phyloP scores from a whole-genome alignment of 2,888 invertebrate species.

The Ommatoiulus sabulosus region DNA sequence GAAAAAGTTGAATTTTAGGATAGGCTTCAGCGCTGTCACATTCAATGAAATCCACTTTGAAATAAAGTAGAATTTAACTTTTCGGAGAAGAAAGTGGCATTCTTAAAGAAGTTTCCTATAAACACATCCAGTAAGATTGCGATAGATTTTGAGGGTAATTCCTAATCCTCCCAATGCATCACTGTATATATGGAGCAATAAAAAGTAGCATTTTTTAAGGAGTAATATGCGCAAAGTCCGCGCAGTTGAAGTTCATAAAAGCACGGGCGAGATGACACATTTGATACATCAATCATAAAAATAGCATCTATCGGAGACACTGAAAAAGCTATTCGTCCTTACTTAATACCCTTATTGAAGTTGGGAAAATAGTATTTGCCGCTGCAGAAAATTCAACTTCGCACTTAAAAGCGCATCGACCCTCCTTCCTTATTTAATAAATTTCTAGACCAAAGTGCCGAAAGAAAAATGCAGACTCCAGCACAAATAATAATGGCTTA shows the following conservation, averaged over 20 bases:
- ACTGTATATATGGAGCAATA: not conserved
- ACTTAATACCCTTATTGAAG: conserved; percentile 25
- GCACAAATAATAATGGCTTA: conserved; percentile 43
- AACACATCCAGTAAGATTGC: not conserved
- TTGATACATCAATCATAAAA: conserved; percentile 30
- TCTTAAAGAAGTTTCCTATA: not conserved
- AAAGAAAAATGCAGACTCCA: not conserved
- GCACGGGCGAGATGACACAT: conserved; percentile 2
- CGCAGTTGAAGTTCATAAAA: not conserved
- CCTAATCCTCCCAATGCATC: conserved; percentile 22
- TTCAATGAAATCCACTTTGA: conserved; percentile 17
- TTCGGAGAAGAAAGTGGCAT: conserved; percentile 9
- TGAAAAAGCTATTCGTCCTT: conserved; percentile 36
- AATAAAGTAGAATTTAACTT: conserved; percentile 30
- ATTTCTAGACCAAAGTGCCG: not conserved
- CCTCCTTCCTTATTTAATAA: conserved; percentile 43
- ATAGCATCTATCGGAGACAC: conserved; percentile 39
- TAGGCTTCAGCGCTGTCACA: not conserved
- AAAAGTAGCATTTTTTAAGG: not conserved
- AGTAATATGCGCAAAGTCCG: not conserved
- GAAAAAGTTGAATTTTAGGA: not conserved
- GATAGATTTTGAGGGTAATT: conserved; percentile 39
- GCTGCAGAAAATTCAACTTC: conserved; percentile 1
- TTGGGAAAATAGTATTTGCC: not conserved
- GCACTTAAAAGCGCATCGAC: conserved; percentile 35